Evolutionary conservation across 2,888 invertebrate genomes (phyloP), one percentile per base, ranked within the genome.

Genomic region (Pasiphila rectangulata): DNA sequence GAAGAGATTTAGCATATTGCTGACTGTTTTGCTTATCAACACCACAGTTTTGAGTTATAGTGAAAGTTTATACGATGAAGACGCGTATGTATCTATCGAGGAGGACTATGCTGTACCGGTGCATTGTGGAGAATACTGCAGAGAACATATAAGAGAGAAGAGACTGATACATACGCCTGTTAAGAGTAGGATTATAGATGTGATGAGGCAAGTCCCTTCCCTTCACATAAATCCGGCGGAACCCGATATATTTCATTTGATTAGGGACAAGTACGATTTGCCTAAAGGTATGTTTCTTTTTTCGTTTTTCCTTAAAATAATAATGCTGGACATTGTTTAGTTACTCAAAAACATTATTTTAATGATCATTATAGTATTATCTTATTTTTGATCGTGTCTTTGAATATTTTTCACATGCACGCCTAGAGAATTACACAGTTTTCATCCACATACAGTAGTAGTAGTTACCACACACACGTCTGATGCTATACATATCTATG

Each of bases 211-310:
- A 1, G 79, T 79, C 0, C 69, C 74, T 1, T 72, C 70, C 56
- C 65, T 76, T 15, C 60, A 72, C 4, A 42, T 77, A 17, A 64
- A 68, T 23, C 67, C 63, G 0, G 68, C 65, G 4, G 69, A 69
- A 47, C 67, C 69, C 0, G 83, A 84, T 42, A 51, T 78, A 35
- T 66, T 84, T 29, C 61, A 72, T 0, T 55, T 80, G 34, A 53
- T 83, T 23, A 68, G 71, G 47, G 84, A 85, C 46, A 61, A 75
- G 51, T 85, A 83, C 51, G 75, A 79, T 38, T 59, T 85, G 30
- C 85, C 85, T 9, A 76, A 77, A 71, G 83, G 85, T 80, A 59
- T 67, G 76, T 59, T 43, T 32, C 17, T 6, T 7, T 13, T 3
- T 4, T 24, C 10, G n/a, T n/a, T n/a, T n/a, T n/a, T n/a, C n/a